Conservation (phyloP, 2,888 invertebrate genomes). For the Epinotia nisella region DNA sequence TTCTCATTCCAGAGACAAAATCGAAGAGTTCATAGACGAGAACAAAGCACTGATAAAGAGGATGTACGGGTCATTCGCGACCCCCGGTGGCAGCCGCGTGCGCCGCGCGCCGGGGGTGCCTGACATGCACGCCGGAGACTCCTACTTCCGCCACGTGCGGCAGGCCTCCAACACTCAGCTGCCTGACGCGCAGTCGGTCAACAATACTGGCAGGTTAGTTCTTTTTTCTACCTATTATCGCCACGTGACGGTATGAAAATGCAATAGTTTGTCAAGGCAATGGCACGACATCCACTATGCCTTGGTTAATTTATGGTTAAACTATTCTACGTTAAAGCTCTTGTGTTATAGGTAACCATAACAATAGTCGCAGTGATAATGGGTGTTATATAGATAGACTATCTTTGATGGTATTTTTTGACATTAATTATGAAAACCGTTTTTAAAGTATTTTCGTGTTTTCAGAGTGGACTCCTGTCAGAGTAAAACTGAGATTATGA, state of each 20-base stretch:
- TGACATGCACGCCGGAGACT: constrained; percentile 80
- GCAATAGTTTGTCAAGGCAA: no score
- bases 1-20: constrained; percentile 89
- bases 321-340: no score
- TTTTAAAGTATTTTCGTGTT: constrained; percentile 44
- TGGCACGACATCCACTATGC: no score
- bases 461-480: constrained; percentile 94
- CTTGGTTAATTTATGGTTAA: no score
- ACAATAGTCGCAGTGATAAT: no score
- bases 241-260: no score
- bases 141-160: constrained; percentile 78
- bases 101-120: constrained; percentile 82
- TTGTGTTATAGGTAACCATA: no score
- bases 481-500: constrained; percentile 95
- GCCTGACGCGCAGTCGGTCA: constrained; percentile 75
- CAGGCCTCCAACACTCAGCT: constrained; percentile 69
- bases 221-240: no score
- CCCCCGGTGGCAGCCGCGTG: constrained; percentile 75
- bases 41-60: constrained; percentile 96
- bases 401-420: no score
- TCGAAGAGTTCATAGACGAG: constrained; percentile 96
- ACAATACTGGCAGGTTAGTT: constrained; percentile 67
- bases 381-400: no score
- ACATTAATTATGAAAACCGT: not conserved
- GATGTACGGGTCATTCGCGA: constrained; percentile 95